Evolutionary conservation across 2,888 invertebrate genomes (phyloP), one percentile per base, ranked within the genome.

Genomic region (Agrochola macilenta): DNA sequence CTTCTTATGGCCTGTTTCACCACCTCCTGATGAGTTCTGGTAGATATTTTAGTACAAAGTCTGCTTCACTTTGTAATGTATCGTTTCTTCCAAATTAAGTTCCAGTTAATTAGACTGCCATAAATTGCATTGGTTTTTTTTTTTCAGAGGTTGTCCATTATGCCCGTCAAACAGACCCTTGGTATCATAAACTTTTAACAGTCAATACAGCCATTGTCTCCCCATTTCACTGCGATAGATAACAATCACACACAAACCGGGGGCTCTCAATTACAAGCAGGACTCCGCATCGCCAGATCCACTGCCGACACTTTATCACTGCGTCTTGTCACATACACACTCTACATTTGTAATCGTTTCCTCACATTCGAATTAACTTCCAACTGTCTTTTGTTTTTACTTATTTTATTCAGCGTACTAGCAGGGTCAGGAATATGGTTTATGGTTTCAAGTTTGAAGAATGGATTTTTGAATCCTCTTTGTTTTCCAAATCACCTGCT

Each of bases 221-320:
- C 83, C 83, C 43, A 81, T 66, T 57, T 14, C 63, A 14, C 14
- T 20, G 23, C 69, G 11, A 54, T 8, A 83, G 83, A 83, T 83
- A 86, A 30, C 70, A 58, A 65, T 82, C 82, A 61, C 74, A 60
- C 76, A 54, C 63, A 74, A 76, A 70, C 74, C 14, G 76, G 72
- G 87, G 63, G 52, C 57, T 75, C 75, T 46, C 66, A 89, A 92
- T 91, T 90, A 91, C 84, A 76, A 79, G 79, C 60, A 72, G 80
- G 76, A 71, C 61, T 81, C 54, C 91, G 90, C 92, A 89, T 89
- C 85, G 92, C 76, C 91, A 88, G 85, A 76, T 85, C 87, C 90
- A 89, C 87, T 80, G 87, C 85, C 79, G 69, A 69, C 86, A 84
- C 87, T 91, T 89, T 89, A 90, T 92, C 92, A 90, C 87, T 35